Base-by-base conservation (phyloP, 2,888 invertebrate species). In the Polydrusus tereticollis region DNA sequence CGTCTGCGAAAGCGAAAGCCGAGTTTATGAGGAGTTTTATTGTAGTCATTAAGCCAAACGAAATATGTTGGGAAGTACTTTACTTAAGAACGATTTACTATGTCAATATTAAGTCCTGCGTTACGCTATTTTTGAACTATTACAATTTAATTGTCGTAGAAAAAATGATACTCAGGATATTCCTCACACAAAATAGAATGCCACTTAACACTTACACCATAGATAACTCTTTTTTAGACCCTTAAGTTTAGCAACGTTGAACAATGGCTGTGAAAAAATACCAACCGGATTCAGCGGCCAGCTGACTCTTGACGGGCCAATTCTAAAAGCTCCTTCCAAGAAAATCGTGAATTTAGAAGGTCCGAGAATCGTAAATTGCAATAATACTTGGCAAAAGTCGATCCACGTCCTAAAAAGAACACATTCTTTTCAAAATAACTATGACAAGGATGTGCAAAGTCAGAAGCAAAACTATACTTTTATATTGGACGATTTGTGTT, bases 341-440 rank as follows among this genome's bases (percentile, higher is more conserved):
- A 84, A 87, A 8, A 83, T 87, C 0, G 78, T 86, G 1, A 81
- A 85, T 3, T 82, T 87, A 16, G 82, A 86, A 66, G 73, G 77
- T 57, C 79, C 79, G 2, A 76, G 69, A 60, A 60, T 73, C 3
- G 74, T 77, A n/a, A 82, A 79, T 45, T 80, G 78, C 75, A 81
- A 80, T 68, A 82, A 83, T 66, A 83, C 87, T 0, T 89, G 89
- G 88, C 85, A 85, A 26, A 88, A 87, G 14, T 87, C 88, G 0
- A 83, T 89, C 0, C 87, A 88, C 29, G 86, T 87, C 12, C 83
- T 91, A 8, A 89, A 88, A 77, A 86, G 89, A 14, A 91, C 89
- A 63, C 91, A 92, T 81, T 92, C 92, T 4, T 89, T 89, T 79
- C 89, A 89, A 0, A 89, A 92, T 76, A 91, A 92, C 80, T 91